phyloP scores from a whole-genome alignment of 2,888 invertebrate genomes.

The Aporophyla lueneburgensis region DNA sequence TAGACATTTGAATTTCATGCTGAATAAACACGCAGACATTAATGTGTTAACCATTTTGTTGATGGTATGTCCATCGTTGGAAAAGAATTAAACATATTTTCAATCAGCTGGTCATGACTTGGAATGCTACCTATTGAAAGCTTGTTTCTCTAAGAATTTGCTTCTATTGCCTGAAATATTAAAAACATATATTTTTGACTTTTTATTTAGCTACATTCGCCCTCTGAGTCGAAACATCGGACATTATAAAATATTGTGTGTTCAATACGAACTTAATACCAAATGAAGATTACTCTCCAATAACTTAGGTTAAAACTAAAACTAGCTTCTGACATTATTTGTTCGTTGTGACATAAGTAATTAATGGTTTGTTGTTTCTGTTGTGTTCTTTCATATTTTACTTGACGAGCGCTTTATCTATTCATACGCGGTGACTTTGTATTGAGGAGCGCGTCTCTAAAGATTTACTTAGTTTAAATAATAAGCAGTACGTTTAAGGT shows the following conservation, averaged over 20 bases:
- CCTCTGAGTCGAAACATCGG: background rate
- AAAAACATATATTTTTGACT: no score
- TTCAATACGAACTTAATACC: background rate
- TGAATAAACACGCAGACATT: constrained; percentile 16
- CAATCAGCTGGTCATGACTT: background rate
- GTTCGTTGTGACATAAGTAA: background rate
- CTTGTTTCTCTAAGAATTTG: background rate
- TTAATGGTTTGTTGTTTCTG: background rate
- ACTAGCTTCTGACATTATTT: background rate
- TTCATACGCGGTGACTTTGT: constrained; percentile 4
- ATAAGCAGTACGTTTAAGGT: background rate
- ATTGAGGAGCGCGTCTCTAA: background rate
- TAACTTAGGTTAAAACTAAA: background rate
- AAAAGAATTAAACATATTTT: background rate
- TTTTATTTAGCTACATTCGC: background rate
- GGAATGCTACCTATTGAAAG: background rate
- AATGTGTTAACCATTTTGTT: background rate
- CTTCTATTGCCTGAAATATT: background rate
- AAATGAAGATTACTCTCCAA: background rate
- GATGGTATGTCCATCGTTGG: no score
- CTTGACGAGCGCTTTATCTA: background rate
- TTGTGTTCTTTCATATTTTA: background rate
- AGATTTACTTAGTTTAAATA: constrained; percentile 5
- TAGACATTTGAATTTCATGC: constrained; percentile 20
- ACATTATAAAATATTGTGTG: background rate